phyloP scores from a whole-genome alignment of 37 sponge, comb jelly and placozoan genomes.

The Bolinopsis microptera region DNA sequence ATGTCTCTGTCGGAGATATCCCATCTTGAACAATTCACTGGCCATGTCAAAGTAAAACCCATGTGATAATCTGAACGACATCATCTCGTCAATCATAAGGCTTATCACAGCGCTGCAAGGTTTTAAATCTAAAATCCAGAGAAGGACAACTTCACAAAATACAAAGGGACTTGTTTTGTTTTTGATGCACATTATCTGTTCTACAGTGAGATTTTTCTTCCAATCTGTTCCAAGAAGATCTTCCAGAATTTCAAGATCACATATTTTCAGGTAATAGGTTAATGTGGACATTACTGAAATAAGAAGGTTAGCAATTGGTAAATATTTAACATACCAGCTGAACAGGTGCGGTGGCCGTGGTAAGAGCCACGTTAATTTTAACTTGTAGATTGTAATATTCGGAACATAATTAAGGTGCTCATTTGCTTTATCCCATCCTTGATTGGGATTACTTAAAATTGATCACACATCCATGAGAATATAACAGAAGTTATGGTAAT shows the following conservation, averaged over 20 bases:
- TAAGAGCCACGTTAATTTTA: too few species aligned
- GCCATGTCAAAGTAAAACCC: not conserved
- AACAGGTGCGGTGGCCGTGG: too few species aligned
- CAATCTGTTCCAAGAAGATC: not conserved
- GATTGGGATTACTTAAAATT: too few species aligned
- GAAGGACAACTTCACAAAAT: not conserved
- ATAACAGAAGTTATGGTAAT: too few species aligned
- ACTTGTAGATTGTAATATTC: too few species aligned
- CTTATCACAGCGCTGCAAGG: constrained; percentile 16
- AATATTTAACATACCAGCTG: too few species aligned
- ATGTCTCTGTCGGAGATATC: constrained; percentile 27
- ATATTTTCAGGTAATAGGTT: constrained; percentile 19
- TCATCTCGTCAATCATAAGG: not conserved
- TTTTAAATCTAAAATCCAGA: constrained; percentile 26
- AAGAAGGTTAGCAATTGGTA: too few species aligned
- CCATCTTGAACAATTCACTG: not conserved
- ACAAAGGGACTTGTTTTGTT: constrained; percentile 8
- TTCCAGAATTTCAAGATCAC: not conserved
- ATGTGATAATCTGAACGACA: not conserved
- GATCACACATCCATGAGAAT: too few species aligned
- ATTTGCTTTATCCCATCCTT: too few species aligned
- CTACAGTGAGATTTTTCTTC: constrained; percentile 9
- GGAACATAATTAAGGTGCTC: too few species aligned
- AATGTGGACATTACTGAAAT: not conserved
- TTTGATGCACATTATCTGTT: not conserved